These are phyloP conservation scores for Acropternis orthonyx DNA, from an alignment of 2,797 vertebrate genomes.

Conservation along the genomic window DNA sequence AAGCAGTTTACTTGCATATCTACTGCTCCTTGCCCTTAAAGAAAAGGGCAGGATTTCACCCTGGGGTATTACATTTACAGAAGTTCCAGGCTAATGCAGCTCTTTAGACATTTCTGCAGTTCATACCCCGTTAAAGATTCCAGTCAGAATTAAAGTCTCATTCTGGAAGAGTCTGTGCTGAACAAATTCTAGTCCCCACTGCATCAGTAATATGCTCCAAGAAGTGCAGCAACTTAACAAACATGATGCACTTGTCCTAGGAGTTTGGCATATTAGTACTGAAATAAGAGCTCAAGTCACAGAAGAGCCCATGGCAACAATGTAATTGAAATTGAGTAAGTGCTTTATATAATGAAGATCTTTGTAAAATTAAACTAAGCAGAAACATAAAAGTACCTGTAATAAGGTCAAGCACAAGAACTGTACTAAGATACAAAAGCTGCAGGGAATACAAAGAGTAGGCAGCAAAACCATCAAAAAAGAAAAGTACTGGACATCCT, in stretches of 20 bases:
- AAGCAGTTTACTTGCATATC: not conserved
- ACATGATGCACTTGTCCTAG: not conserved
- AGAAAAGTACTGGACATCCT: constrained; percentile 3
- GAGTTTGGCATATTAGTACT: not conserved
- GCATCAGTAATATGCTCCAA: not conserved
- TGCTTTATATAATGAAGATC: not conserved
- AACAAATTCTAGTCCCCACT: not conserved
- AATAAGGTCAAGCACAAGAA: constrained; percentile 10
- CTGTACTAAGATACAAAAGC: not conserved
- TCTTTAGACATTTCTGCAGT: not conserved
- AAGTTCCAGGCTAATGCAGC: not conserved
- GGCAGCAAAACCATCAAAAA: not conserved
- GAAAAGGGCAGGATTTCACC: not conserved
- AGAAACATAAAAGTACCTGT: not conserved
- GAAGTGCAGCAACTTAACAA: not conserved
- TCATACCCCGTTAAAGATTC: not conserved
- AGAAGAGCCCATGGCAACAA: not conserved
- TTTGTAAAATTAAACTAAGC: not conserved
- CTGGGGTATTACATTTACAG: not conserved
- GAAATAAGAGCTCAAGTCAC: not conserved
- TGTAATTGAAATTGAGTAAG: not conserved
- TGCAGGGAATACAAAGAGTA: not conserved
- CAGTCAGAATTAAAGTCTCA: not conserved
- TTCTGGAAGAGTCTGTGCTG: not conserved
- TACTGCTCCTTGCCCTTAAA: not conserved